Evolutionary conservation across 2,888 invertebrate species (phyloP), one percentile per base, ranked within the genome.

Genomic region (Drosophila yooni): DNA sequence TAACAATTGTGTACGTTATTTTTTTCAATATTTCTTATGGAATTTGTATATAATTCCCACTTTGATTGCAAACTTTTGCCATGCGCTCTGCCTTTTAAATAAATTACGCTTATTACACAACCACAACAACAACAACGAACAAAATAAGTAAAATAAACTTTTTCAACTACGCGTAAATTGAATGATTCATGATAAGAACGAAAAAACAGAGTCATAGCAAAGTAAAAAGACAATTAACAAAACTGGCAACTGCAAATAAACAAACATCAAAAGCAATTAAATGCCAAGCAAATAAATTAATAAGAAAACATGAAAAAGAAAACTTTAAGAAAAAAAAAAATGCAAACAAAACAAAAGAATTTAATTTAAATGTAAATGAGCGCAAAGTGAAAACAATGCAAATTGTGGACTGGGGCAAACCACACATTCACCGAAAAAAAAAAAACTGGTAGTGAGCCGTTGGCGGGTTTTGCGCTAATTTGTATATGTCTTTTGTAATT

Each of bases 301-400:
- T 75, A 80, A 61, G 73, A 67, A 64, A 71, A 69, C 58, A 65
- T 56, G 56, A 43, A 66, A 80, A 52, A 29, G 46, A 43, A 63
- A 52, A 51, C 36, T 25, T 21, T 18, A 61, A 71, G 67, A 52
- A 51, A 36, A 54, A 66, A 66, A 69, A 40, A 38, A 68, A 61
- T 50, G 52, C 66, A 64, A 74, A 74, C 74, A 75, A 64, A 74
- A 74, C 74, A 75, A 80, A 75, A 68, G 75, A 88, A 86, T 83
- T 73, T 68, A 43, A 84, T 88, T 88, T 86, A 76, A 74, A 88
- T 88, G 87, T 61, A 78, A 84, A 83, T 83, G 60, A 74, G 68
- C 56, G 34, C 67, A 71, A 70, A 70, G 57, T 66, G 53, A 43
- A 62, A 52, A 63, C 18, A 58, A 46, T 34, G 6, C 40, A 0